Percentiles rank a stretch among this genome's conserved stretches.
These are phyloP conservation scores for Rhopalosiphum padi DNA, from an alignment of 1,140 invertebrate genomes.

Conservation along the genomic window DNA sequence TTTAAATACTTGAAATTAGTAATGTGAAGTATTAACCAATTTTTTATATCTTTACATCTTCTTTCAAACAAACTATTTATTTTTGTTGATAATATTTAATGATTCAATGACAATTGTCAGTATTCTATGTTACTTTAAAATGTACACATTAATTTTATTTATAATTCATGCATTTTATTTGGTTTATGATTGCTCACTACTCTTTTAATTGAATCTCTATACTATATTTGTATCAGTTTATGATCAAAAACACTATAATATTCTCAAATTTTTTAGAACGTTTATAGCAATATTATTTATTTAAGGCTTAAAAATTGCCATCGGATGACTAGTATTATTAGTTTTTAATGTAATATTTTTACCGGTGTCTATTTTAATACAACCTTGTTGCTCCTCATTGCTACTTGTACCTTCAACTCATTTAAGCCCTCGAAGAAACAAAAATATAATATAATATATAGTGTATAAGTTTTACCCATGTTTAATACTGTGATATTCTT, in stretches of 20 bases:
- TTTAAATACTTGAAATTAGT: neutral
- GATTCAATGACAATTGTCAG: neutral
- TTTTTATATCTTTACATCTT: neutral
- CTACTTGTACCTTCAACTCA: neutral
- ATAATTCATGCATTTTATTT: neutral
- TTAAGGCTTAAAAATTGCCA: neutral
- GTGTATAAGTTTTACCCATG: neutral
- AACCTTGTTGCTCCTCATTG: neutral
- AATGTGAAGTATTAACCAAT: neutral
- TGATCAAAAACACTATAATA: neutral
- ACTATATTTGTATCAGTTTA: neutral
- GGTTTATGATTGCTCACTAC: neutral
- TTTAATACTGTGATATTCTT: conserved; percentile 43
- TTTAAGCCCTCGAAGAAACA: neutral
- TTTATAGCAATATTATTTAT: neutral
- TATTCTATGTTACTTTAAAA: neutral
- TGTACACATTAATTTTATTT: neutral
- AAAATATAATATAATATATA: neutral
- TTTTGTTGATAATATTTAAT: neutral
- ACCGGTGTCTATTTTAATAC: neutral
- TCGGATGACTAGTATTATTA: neutral
- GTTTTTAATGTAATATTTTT: neutral
- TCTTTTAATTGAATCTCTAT: neutral
- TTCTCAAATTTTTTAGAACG: neutral
- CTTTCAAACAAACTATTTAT: neutral